Percentiles rank a stretch among this genome's conserved stretches.
These are phyloP conservation scores for Polyploca ridens DNA, from an alignment of 2,888 invertebrate species.

Conservation along the genomic window DNA sequence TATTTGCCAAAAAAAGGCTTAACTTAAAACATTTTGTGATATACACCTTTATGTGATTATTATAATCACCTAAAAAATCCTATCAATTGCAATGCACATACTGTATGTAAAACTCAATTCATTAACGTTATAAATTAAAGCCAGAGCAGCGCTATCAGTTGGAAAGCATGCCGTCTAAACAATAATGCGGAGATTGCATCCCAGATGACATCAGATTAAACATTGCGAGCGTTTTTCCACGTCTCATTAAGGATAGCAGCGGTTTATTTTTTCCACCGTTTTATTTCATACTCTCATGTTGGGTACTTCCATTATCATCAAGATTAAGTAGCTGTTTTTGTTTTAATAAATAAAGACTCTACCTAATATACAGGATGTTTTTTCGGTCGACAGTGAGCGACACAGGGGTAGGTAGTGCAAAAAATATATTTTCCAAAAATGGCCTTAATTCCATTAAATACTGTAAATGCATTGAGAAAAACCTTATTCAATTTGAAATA, in stretches of 20 bases:
- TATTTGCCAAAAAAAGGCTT: too few species aligned
- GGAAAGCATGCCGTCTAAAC: constrained; percentile 57
- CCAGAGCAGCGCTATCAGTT: constrained; percentile 30
- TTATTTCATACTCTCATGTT: background rate
- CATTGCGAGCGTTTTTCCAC: constrained; percentile 70
- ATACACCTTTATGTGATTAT: too few species aligned
- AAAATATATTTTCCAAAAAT: too few species aligned
- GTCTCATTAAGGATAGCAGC: constrained; percentile 58
- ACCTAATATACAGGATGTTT: too few species aligned
- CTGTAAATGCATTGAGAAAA: too few species aligned
- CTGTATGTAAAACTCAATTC: constrained; percentile 31
- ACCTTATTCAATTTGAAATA: too few species aligned
- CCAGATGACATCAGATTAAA: constrained; percentile 75
- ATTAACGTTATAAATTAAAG: constrained; percentile 41
- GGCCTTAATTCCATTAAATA: too few species aligned
- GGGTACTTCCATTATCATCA: background rate
- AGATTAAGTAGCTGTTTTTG: background rate
- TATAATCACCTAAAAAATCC: background rate
- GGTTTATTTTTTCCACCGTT: constrained; percentile 16
- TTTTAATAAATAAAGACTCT: too few species aligned
- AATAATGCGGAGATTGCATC: constrained; percentile 66
- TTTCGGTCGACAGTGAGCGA: too few species aligned
- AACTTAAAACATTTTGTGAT: too few species aligned
- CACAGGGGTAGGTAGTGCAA: too few species aligned
- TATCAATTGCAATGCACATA: background rate